phyloP scores from a whole-genome alignment of 2,888 invertebrate species.

The Stenolophus ochropezus region DNA sequence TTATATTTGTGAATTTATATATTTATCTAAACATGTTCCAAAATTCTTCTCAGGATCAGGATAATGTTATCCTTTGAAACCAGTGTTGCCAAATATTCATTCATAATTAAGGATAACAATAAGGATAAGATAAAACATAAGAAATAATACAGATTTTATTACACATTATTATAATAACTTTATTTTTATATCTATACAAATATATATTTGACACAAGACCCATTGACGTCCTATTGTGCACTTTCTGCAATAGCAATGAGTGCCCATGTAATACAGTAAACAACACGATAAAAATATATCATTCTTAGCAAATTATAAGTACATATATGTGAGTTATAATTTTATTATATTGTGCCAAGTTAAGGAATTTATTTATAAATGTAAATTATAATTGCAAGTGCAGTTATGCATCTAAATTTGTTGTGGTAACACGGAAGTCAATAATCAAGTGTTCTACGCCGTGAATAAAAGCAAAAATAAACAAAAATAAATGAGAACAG shows the following conservation, averaged over 20 bases:
- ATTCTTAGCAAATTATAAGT: no score
- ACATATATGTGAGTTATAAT: no score
- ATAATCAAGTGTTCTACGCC: background rate
- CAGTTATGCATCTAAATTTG: background rate
- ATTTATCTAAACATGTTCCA: background rate
- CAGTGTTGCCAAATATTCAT: slow-evolving; percentile 18
- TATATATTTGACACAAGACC: background rate
- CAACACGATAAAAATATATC: no score
- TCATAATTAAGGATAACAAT: background rate
- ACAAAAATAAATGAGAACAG: background rate
- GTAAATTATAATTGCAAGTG: no score
- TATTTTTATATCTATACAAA: no score
- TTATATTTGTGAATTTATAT: background rate
- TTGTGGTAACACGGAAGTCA: background rate
- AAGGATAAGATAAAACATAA: background rate
- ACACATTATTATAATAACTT: background rate
- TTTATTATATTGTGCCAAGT: no score
- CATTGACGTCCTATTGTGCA: no score
- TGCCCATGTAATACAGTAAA: no score
- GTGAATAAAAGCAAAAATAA: background rate
- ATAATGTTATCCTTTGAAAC: slow-evolving; percentile 30
- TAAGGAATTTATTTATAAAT: no score
- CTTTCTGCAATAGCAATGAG: no score
- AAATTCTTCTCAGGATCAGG: slow-evolving; percentile 25
- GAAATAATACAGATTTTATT: background rate